Evolutionary conservation across 2,888 invertebrate genomes (phyloP), one percentile per base, ranked within the genome.

Genomic region (Lomographa bimaculata): DNA sequence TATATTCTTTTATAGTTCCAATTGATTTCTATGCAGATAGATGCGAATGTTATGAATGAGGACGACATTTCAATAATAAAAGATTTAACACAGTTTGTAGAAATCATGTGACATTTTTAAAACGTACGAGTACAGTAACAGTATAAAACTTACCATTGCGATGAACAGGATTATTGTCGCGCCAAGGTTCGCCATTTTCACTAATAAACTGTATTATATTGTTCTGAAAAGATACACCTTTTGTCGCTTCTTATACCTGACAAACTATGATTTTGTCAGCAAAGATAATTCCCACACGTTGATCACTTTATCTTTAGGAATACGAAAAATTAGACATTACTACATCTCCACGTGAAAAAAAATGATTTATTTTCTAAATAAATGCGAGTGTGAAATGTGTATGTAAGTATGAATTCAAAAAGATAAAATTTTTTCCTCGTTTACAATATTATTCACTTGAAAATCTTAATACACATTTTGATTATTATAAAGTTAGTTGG

Each of bases 181-280:
- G 30, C 52, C 41, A 47, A 65, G 36, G 20, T 57, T 60, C 62
- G 56, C 57, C 82, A 85, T 84, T 60, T 64, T 75, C 43, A 57
- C 28, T 24, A 11, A 20, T 8, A 25, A 5, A 18, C 27, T 40
- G 46, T 62, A n/a, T n/a, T n/a, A 65, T 53, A 56, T 57, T 35
- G 11, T 7, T n/a, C 26, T 7, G 6, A 27, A 7, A 17, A 21
- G n/a, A 32, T 25, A 36, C 32, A 11, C 30, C 35, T 33, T 5
- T 43, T 38, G 40, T 61, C 68, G 70, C 68, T 79, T 77, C 79
- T 79, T 81, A 65, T 44, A 75, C 76, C 57, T 57, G 64, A 71
- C 79, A 80, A 86, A 82, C 44, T 38, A 42, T 23, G 53, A 14
- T 71, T 68, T 85, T 80, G 77, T 70, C 76, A 69, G 73, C 46